phyloP scores from a whole-genome alignment of 2,113 vertebrate species.

The Holacanthus passer region DNA sequence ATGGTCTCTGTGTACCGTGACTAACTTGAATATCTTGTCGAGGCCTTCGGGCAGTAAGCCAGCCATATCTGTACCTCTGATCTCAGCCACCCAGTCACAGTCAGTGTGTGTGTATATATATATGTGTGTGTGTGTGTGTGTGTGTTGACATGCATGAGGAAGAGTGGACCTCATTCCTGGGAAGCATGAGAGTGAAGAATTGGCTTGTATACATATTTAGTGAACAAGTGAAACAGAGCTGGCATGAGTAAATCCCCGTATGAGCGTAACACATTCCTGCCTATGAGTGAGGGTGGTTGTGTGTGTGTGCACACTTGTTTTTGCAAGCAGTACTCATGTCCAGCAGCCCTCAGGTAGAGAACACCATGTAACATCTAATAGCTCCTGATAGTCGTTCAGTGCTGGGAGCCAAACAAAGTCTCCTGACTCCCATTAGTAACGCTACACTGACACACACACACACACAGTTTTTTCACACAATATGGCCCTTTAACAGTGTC shows the following conservation, averaged over 20 bases:
- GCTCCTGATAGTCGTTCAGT: constrained; percentile 49
- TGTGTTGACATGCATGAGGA: background rate
- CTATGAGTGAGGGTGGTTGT: background rate
- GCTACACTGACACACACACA: constrained; percentile 35
- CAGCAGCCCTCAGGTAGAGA: constrained; percentile 55
- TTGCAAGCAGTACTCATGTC: constrained; percentile 28
- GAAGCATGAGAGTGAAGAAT: constrained; percentile 1
- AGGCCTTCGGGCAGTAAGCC: constrained; percentile 31
- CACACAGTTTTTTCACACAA: constrained; percentile 23
- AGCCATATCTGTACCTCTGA: constrained; percentile 39
- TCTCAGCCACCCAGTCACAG: constrained; percentile 47
- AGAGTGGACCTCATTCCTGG: constrained; percentile 1
- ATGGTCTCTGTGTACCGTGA: constrained; percentile 43
- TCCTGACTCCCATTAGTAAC: constrained; percentile 66
- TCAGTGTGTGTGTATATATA: constrained; percentile 1
- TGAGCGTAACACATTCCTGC: constrained; percentile 7
- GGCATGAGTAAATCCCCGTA: background rate
- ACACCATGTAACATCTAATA: constrained; percentile 59
- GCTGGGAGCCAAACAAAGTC: constrained; percentile 52
- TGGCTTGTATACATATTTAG: background rate
- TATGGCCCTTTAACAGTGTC: constrained; percentile 13
- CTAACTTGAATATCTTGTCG: constrained; percentile 47
- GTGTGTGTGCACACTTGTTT: constrained; percentile 22
- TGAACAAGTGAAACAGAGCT: constrained; percentile 16
- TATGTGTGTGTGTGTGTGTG: background rate